Base-by-base conservation (phyloP, 1,140 invertebrate genomes). In the Himalopsyche phryganea region DNA sequence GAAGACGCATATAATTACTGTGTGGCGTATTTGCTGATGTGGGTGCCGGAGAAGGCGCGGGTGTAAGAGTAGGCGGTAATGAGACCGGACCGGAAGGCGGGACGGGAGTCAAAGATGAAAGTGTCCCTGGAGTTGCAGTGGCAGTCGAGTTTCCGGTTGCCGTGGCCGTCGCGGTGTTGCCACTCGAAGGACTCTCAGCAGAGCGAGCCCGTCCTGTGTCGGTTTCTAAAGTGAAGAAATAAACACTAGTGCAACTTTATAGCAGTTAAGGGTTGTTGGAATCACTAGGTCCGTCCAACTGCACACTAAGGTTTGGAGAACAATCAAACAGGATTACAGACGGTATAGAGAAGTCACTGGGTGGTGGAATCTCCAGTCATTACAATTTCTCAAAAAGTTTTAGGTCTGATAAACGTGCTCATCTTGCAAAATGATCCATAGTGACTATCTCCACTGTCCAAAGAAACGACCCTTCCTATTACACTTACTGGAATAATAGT, bases 201-300 rank as follows among this genome's bases (percentile, higher is more conserved):
- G 61, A 63, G 6, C 48, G 50, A 0, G 61, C 53, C 40, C 61
- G 45, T 19, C 57, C 57, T 4, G 48, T 53, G 19, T 63, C 61
- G 0, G 55, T 42, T 58, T 63, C 61, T 63, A 20, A 46, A 19
- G n/a, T 46, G 5, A 19, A 46, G 3, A 46, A 17, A 46, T 11
- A 28, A 44, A 44, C n/a, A 44, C 9, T 44, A 44, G 17, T 44
- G 6, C 11, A 6, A 17, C 14, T 14, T 9, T 13, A 44, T 13
- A 13, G n/a, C n/a, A n/a, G n/a, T n/a, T n/a, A n/a, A n/a, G n/a
- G n/a, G n/a, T n/a, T n/a, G n/a, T n/a, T n/a, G n/a, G n/a, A n/a
- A n/a, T n/a, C n/a, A n/a, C n/a, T n/a, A n/a, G n/a, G n/a, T n/a
- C n/a, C n/a, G 35, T 9, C 9, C 35, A 36, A 9, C 9, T 36